Evolutionary conservation across 2,888 invertebrate species (phyloP), one percentile per base, ranked within the genome.

Genomic region (Leptopilina drosophilae): DNA sequence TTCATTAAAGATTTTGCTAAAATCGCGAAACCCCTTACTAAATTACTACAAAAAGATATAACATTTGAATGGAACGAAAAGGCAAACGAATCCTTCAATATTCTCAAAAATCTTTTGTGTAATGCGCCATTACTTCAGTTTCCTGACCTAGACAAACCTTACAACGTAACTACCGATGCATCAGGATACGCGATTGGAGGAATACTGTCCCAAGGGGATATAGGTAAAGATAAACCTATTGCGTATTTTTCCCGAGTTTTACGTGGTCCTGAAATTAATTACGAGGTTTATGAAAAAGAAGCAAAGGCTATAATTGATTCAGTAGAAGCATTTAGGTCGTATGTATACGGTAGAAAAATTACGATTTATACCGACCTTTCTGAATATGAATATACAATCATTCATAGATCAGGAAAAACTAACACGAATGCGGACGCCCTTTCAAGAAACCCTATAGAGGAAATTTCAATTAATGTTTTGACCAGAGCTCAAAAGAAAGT

Each of bases 161-260:
- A 69, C 26, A 59, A 77, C 9, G n/a, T 80, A 20, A 65, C 69
- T 4, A 75, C 77, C 1, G 80, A 79, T 9, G 77, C 76, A 5
- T 79, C 79, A 0, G 76, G 66, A 7, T 40, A 67, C 0, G 80
- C 69, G 12, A 49, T 80, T 20, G 77, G 77, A n/a, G 77, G 46
- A 77, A 49, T 80, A 1, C 3, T 33, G 2, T 33, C 33, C 3
- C 33, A 33, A 2, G 33, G 33, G 0, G 33, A 33, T 0, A 33
- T 33, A 0, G 33, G 33, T 2, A 33, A 33, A 33, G 33, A 33
- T 0, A 33, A 33, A 33, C 33, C 33, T 1, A 78, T 76, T 6
- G 75, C 78, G 0, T 59, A 59, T 15, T n/a, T n/a, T 20, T 59
- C 59, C 6, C 5, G 15, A n/a, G 15, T 59, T 8, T 15, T 59